Base-by-base conservation (phyloP, 2,888 invertebrate species). In the Linnaemya tessellans region DNA sequence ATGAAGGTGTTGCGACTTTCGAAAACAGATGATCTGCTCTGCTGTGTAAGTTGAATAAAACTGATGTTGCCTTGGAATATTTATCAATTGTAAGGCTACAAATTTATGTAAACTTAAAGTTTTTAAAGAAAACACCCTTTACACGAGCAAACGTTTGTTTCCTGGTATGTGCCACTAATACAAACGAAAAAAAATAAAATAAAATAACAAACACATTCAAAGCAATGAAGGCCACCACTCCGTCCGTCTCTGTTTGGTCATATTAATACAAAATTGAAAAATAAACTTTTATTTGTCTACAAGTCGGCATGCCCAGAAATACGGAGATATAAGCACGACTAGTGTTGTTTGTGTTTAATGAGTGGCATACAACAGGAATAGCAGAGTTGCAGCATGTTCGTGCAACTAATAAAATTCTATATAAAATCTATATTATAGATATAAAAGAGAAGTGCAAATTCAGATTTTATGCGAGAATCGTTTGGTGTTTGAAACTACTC, bases 141-240 rank as follows among this genome's bases (percentile, higher is more conserved):
- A 35, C 20, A n/a, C n/a, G n/a, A n/a, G n/a, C n/a, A 60, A 62
- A 46, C 13, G 15, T 46, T 0, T 9, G 30, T 54, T 9, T 30
- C 35, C 3, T 0, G 25, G 35, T 51, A 13, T 71, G 22, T 51
- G 10, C 8, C 25, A 67, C 30, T 80, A 58, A 71, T 67, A 30
- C 8, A 58, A 35, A 1, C 30, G 20, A 43, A 70, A 43, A 70
- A 49, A 62, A 60, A n/a, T 22, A 22, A n/a, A 10, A 30, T 30
- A 25, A n/a, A 68, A n/a, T n/a, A n/a, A 25, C 11, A n/a, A 60
- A 62, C 20, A 58, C 22, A 80, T 81, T 68, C 62, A 75, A 81
- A 81, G 70, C 75, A 75, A 35, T 81, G 75, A 81, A 81, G 74
- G 68, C 75, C 75, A 68, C 56, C 30, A 67, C 7, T 68, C 11